Evolutionary conservation across 2,113 vertebrate genomes (phyloP), one percentile per base, ranked within the genome.

Genomic region (Percopsis transmontana): DNA sequence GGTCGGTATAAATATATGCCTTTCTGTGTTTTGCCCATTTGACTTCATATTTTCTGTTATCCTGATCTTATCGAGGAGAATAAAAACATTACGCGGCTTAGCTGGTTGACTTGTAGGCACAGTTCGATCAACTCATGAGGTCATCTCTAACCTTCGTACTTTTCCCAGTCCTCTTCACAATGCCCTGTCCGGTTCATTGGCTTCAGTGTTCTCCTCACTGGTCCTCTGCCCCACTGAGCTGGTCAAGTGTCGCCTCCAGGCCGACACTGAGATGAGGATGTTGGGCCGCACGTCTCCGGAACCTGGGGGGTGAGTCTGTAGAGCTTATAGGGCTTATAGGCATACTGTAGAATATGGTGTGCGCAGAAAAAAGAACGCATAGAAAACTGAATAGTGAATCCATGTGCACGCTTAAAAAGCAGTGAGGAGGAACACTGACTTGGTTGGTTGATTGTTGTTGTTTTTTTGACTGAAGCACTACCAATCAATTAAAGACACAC

Each of bases 201-300:
- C 86, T 0, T 79, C 86, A 0, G 61, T 88, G 1, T 76, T 82
- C 66, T 85, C 84, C 61, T 87, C 84, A 10, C 41, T 87, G 58
- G 61, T 63, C 39, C 69, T 83, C 24, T 83, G 82, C 16, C 67
- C 86, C 44, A 85, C 82, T 0, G 86, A 88, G 65, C 71, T 87
- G 69, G 86, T 88, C 23, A 88, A 88, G 55, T 77, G 76, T 21
- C 2, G 74, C 20, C 79, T 90, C 55, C 59, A 86, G 66, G 81
- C 86, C n/a, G 69, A 80, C 15, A 61, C 72, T 5, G 70, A 85
- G 68, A 80, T 81, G 78, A 76, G 68, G 21, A 53, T 62, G 16
- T 73, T 64, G 2, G 72, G 80, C 27, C 66, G 77, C 47, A 82
- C 81, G 19, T 68, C 33, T 38, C 24, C 77, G 15, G 53, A 73